A percentile compares a stretch with the other conserved stretches of the same genome.
Conservation (phyloP, 2,888 invertebrate genomes). For the Cryptocephalus moraei region DNA sequence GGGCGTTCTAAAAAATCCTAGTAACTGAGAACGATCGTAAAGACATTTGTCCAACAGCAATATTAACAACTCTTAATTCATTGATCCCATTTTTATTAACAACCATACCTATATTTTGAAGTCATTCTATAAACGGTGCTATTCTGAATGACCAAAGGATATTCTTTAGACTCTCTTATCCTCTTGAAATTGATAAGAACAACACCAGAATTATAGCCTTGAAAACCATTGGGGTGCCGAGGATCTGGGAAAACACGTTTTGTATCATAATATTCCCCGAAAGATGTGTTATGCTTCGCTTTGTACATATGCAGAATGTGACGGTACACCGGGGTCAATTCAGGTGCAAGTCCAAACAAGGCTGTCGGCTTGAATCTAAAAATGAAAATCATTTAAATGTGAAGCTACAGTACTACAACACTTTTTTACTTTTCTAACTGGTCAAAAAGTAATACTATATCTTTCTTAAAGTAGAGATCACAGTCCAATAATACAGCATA, state of each 20-base stretch:
- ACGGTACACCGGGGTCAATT: conserved; percentile 68
- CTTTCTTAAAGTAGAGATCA: conserved; percentile 62
- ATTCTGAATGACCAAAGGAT: conserved; percentile 45
- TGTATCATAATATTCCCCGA: conserved; percentile 38
- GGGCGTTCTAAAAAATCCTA: too few species aligned
- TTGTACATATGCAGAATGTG: conserved; percentile 62
- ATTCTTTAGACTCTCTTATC: conserved; percentile 52
- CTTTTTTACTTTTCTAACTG: conserved; percentile 49
- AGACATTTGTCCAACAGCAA: too few species aligned
- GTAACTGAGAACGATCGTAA: too few species aligned
- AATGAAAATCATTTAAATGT: neutral
- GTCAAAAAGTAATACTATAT: conserved; percentile 53
- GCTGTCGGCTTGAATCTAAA: conserved; percentile 48
- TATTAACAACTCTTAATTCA: too few species aligned
- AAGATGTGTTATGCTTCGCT: conserved; percentile 47
- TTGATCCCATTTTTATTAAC: neutral
- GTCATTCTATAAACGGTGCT: conserved; percentile 45
- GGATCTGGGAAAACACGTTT: conserved; percentile 24
- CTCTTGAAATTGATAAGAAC: conserved; percentile 58
- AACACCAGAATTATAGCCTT: conserved; percentile 77
- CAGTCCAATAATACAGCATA: conserved; percentile 64
- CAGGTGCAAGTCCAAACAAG: conserved; percentile 62
- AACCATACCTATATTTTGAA: conserved; percentile 42
- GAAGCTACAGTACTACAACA: neutral
- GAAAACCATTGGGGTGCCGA: conserved; percentile 43